phyloP scores from a whole-genome alignment of 2,888 invertebrate species.

The Nephrocerus scutellatus region DNA sequence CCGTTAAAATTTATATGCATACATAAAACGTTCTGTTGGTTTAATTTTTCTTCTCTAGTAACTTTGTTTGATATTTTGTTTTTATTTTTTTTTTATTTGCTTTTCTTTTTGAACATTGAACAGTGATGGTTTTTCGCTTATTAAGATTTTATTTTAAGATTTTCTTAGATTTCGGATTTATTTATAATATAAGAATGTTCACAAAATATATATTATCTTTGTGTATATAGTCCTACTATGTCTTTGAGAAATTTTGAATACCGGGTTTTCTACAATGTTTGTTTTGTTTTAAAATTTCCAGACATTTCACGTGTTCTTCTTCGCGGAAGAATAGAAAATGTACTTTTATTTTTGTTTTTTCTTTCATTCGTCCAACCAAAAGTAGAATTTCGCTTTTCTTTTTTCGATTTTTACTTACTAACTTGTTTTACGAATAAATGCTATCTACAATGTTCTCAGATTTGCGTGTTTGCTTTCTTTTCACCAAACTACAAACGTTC shows the following conservation, averaged over 20 bases:
- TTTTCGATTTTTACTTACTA: constrained; percentile 1
- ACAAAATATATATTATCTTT: constrained; percentile 1
- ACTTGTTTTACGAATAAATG: background rate
- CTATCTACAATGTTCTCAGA: background rate
- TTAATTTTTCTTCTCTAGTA: constrained; percentile 3
- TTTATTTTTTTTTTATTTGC: constrained; percentile 3
- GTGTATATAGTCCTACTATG: no score
- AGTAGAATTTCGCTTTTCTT: background rate
- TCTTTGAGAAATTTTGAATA: background rate
- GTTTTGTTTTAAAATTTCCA: constrained; percentile 2
- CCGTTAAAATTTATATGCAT: constrained; percentile 14
- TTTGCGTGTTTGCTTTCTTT: background rate
- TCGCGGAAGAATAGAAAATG: no score
- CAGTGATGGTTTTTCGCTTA: constrained; percentile 2
- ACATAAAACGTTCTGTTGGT: constrained; percentile 1
- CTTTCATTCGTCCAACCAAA: background rate
- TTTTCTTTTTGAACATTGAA: constrained; percentile 10
- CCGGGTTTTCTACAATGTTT: background rate
- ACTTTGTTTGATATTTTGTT: constrained; percentile 2
- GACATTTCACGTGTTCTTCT: no score
- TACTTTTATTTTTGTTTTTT: constrained; percentile 4
- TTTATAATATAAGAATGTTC: no score
- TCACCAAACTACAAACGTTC: no score
- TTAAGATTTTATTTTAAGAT: background rate
- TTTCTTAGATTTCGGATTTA: background rate